Conservation (phyloP, 2,113 vertebrate genomes). For the Dolichallabes microphthalmus region DNA sequence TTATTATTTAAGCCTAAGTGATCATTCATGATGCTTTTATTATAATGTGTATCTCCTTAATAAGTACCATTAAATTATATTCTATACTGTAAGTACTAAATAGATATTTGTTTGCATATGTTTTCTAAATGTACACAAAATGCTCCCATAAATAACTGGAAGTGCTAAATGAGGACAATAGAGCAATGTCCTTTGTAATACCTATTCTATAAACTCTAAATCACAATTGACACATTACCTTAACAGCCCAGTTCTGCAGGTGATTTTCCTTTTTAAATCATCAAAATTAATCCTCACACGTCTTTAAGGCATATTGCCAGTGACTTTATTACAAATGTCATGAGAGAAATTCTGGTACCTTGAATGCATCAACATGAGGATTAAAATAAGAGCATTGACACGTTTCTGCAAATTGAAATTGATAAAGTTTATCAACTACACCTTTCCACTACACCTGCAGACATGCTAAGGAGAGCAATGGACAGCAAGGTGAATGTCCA, state of each 20-base stretch:
- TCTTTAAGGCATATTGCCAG: background rate
- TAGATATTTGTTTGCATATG: background rate
- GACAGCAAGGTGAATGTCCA: background rate
- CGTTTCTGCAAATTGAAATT: background rate
- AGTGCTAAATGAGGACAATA: background rate
- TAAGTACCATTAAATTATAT: background rate
- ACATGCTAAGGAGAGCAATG: background rate
- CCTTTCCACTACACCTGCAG: background rate
- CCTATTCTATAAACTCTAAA: constrained; percentile 1
- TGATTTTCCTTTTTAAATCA: background rate
- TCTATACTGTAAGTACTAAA: background rate
- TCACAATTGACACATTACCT: constrained; percentile 5
- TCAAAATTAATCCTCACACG: background rate
- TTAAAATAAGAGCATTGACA: background rate
- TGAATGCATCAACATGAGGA: background rate
- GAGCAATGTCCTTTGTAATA: background rate
- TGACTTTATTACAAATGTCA: background rate
- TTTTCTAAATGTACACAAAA: background rate
- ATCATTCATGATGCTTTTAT: background rate
- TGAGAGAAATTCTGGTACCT: background rate
- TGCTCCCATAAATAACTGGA: background rate
- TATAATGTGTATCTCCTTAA: background rate
- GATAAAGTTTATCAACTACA: background rate
- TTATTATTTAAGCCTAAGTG: background rate
- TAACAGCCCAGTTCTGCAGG: background rate